Evolutionary conservation across 35 echinoderm and acorn worm genomes (phyloP).

Genomic region (Hemicentrotus pulcherrimus): DNA sequence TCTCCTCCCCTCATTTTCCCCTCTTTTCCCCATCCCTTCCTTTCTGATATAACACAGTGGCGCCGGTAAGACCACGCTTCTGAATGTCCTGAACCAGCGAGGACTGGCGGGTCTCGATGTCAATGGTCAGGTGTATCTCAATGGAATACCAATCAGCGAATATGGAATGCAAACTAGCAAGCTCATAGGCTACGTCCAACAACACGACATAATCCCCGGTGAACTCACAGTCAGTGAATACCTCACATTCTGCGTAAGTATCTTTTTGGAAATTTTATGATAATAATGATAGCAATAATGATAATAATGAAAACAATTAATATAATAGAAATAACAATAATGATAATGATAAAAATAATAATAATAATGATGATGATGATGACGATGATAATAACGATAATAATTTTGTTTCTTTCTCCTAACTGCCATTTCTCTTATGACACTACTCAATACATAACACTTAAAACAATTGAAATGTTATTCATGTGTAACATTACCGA

Average conservation of each 20-base stretch:
- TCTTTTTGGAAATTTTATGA: not conserved
- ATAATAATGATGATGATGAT: not conserved
- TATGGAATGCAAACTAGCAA: constrained; percentile 36
- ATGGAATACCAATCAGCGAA: constrained; percentile 53
- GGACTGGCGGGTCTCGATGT: constrained; percentile 53
- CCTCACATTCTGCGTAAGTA: constrained; percentile 59
- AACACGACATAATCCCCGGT: constrained; percentile 67
- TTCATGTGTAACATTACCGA: too few relatives aligned
- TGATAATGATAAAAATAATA: not conserved
- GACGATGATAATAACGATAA: not conserved
- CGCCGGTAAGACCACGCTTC: constrained; percentile 67
- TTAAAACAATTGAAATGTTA: too few relatives aligned
- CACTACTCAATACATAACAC: too few relatives aligned
- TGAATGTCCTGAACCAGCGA: constrained; percentile 68
- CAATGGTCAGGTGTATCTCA: constrained; percentile 57
- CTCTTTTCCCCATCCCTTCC: not conserved
- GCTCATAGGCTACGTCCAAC: constrained; percentile 68
- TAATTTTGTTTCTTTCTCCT: not conserved
- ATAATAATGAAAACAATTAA: not conserved
- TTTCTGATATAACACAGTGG: constrained; percentile 28
- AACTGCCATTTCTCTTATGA: too few relatives aligned
- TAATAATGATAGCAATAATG: not conserved
- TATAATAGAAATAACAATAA: not conserved
- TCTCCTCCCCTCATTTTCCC: not conserved
- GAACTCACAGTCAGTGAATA: constrained; percentile 72